These are phyloP conservation scores for Maccullochella peelii DNA, from an alignment of 2,113 vertebrate genomes.

Conservation along the genomic window DNA sequence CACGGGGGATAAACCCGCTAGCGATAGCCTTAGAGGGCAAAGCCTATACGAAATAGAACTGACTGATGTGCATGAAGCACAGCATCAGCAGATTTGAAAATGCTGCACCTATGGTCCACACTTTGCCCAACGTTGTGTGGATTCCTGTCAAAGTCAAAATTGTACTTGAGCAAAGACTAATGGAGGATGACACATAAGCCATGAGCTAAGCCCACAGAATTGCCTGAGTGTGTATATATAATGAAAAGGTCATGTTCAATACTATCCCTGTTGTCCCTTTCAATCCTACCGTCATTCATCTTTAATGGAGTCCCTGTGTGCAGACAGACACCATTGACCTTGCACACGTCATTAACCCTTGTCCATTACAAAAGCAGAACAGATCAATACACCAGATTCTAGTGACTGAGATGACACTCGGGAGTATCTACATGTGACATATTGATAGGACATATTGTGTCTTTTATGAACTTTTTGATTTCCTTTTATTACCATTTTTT, in stretches of 20 bases:
- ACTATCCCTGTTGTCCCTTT: slow-evolving; percentile 8
- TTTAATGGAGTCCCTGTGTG: slow-evolving; percentile 36
- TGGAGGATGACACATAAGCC: neutral
- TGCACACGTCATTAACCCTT: slow-evolving; percentile 20
- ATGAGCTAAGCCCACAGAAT: slow-evolving; percentile 19
- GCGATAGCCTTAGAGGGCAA: too few species aligned
- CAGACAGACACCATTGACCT: slow-evolving; percentile 41
- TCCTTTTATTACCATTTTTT: neutral
- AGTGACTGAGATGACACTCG: neutral
- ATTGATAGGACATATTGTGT: slow-evolving; percentile 19
- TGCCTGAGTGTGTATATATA: slow-evolving; percentile 31
- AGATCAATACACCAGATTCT: slow-evolving; percentile 36
- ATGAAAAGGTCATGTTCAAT: slow-evolving; percentile 41
- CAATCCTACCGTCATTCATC: slow-evolving; percentile 21
- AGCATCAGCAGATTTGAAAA: neutral
- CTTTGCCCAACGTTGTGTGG: neutral
- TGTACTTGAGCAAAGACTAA: neutral
- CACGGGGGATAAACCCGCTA: too few species aligned
- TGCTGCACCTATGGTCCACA: neutral
- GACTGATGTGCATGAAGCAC: neutral
- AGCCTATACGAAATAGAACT: too few species aligned
- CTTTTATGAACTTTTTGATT: neutral
- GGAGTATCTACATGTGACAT: neutral
- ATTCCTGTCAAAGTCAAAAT: neutral
- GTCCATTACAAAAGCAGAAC: neutral